phyloP scores from a whole-genome alignment of 2,113 vertebrate genomes.

The Alethe castanea region DNA sequence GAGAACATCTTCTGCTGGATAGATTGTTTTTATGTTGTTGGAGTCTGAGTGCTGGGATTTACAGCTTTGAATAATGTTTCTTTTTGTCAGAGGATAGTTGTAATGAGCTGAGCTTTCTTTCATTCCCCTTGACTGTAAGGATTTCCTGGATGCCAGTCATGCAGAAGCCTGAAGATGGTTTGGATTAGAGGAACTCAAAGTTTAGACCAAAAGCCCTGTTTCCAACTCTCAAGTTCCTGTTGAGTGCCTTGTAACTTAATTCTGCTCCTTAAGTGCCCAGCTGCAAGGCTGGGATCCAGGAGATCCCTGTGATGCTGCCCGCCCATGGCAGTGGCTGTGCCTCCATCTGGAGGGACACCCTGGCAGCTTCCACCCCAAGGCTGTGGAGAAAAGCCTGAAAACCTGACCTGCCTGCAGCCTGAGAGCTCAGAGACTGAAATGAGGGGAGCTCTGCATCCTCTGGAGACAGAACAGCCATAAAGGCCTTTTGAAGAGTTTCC shows the following conservation, averaged over 20 bases:
- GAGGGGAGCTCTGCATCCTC: not conserved
- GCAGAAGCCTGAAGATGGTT: not conserved
- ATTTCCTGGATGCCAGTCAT: not conserved
- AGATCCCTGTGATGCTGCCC: not conserved
- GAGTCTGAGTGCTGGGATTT: conserved; percentile 18
- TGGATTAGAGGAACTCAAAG: not conserved
- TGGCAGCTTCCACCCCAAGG: not conserved
- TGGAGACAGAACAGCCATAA: not conserved
- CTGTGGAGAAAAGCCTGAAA: not conserved
- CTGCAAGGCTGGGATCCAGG: not conserved
- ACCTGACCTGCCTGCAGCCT: not conserved
- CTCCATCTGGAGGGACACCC: not conserved
- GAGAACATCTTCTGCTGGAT: conserved; percentile 13
- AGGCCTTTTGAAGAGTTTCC: not conserved
- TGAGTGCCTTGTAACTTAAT: not conserved
- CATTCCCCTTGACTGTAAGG: not conserved
- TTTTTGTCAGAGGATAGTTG: not conserved
- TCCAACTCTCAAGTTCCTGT: not conserved
- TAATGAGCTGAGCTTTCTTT: not conserved
- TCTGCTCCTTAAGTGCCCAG: not conserved
- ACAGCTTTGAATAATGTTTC: not conserved
- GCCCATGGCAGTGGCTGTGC: not conserved
- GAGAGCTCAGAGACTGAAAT: not conserved
- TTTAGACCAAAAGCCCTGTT: not conserved
- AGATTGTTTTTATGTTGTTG: conserved; percentile 16